Percentiles rank a stretch among this genome's conserved stretches.
phyloP scores from a whole-genome alignment of 1,140 invertebrate species.

The Araneus ventricosus region DNA sequence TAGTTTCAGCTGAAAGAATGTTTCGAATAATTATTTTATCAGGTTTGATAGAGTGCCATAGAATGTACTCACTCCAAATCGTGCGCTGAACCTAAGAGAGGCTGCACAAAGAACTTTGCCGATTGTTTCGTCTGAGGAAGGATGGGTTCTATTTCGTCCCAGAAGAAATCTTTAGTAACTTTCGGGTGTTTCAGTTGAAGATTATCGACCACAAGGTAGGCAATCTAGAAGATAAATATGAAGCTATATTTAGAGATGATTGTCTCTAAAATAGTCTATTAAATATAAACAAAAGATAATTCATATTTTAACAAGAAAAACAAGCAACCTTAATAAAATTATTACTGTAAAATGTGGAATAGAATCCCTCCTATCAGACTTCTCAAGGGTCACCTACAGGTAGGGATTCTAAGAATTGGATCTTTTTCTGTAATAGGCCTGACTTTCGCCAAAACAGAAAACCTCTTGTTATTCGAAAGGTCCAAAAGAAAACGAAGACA shows the following conservation, averaged over 20 bases:
- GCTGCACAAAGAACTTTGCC: conserved; percentile 70
- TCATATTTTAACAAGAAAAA: neutral
- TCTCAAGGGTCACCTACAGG: too few species aligned
- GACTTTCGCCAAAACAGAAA: too few species aligned
- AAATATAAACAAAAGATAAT: neutral
- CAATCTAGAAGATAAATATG: conserved; percentile 34
- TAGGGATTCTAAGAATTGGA: too few species aligned
- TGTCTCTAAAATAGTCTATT: neutral
- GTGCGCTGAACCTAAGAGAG: conserved; percentile 77
- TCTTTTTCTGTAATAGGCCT: too few species aligned
- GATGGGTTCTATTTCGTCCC: conserved; percentile 79
- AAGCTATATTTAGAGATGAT: neutral
- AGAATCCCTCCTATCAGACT: too few species aligned
- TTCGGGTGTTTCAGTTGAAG: conserved; percentile 75
- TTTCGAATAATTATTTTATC: neutral
- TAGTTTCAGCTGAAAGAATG: too few species aligned
- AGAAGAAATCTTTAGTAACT: conserved; percentile 79
- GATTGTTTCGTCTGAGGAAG: conserved; percentile 79
- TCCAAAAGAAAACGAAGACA: too few species aligned
- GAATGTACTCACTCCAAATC: conserved; percentile 71
- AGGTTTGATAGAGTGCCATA: neutral
- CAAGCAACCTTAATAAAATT: too few species aligned
- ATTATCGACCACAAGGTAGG: conserved; percentile 73
- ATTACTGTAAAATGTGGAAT: too few species aligned
- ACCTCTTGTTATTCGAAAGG: too few species aligned